Conservation (phyloP, 2,797 vertebrate genomes). For the Myotis findleyi region DNA sequence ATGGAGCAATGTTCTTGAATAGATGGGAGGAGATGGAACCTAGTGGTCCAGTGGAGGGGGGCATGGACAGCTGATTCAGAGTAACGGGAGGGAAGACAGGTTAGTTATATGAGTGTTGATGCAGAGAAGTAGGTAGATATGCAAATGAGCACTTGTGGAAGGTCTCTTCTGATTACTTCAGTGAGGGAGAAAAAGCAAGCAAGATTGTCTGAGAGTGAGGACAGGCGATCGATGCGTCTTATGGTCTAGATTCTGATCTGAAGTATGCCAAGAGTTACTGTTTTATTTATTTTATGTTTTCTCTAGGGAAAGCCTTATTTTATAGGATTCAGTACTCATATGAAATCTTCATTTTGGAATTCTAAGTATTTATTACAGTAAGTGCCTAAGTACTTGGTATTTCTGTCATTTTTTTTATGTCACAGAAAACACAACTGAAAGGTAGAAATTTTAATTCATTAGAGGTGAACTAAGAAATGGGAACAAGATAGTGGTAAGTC, state of each 20-base stretch:
- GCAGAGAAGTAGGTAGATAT: neutral
- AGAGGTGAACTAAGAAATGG: constrained; percentile 51
- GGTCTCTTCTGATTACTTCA: neutral
- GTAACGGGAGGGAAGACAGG: neutral
- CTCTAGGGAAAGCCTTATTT: neutral
- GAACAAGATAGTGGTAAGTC: constrained; percentile 47
- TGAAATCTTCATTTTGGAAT: constrained; percentile 42
- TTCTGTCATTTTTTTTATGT: constrained; percentile 29
- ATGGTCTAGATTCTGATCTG: neutral
- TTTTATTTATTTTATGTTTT: constrained; percentile 20
- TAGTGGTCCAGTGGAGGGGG: neutral
- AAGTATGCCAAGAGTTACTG: neutral
- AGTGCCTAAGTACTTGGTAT: constrained; percentile 26
- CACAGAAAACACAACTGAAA: constrained; percentile 65
- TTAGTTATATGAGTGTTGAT: too few species aligned
- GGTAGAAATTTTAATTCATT: constrained; percentile 61
- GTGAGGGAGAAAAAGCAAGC: neutral
- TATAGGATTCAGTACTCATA: constrained; percentile 1
- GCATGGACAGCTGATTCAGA: neutral
- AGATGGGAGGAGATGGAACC: neutral
- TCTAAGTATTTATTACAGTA: constrained; percentile 12
- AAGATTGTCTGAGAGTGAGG: neutral
- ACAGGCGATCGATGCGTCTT: neutral
- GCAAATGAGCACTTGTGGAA: neutral
- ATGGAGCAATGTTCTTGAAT: too few species aligned